Base-by-base conservation (phyloP, 2,113 vertebrate genomes). In the Gymnarchus niloticus region DNA sequence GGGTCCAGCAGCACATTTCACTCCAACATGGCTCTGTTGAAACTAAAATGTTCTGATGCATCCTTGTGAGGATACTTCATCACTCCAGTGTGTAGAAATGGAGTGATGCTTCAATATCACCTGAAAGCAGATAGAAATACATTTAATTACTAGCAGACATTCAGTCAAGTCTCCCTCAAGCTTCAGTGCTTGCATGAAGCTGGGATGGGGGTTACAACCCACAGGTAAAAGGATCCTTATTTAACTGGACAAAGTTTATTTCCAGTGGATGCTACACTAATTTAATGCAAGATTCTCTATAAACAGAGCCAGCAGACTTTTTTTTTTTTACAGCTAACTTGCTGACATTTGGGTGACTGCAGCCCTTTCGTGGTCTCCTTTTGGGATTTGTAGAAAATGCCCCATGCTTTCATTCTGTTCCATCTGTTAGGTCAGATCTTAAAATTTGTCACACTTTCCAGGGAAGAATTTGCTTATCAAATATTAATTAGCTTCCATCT, bases 401-500 rank as follows among this genome's bases (percentile, higher is more conserved):
- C 46, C 28, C 83, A 69, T 25, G 48, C 46, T 33, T 84, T 7
- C 25, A 17, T 12, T 9, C 59, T 37, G 14, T 48, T 51, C 25
- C 46, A 51, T 48, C 83, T 84, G 83, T 84, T 59, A 73, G 83
- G 83, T 51, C 83, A 73, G 59, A 52, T 69, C 48, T 23, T 3
- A n/a, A 37, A 21, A 49, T 80, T 3, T 49, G 12, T 25, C 46
- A 28, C 56, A 49, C 77, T 23, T 14, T 48, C 77, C 77, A 48
- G 46, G 25, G 17, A 44, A 56, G 37, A 33, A 17, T 56, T n/a
- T 57, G n/a, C 83, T 61, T 28, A 56, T 84, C 21, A 33, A 84
- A 84, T 44, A 59, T 61, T 61, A 84, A 80, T 46, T 56, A 84
- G 57, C 21, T 33, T 25, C 57, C 59, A 61, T 61, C 41, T 48